Evolutionary conservation across 2,888 invertebrate genomes (phyloP), one percentile per base, ranked within the genome.

Genomic region (Drosophila ustulata): DNA sequence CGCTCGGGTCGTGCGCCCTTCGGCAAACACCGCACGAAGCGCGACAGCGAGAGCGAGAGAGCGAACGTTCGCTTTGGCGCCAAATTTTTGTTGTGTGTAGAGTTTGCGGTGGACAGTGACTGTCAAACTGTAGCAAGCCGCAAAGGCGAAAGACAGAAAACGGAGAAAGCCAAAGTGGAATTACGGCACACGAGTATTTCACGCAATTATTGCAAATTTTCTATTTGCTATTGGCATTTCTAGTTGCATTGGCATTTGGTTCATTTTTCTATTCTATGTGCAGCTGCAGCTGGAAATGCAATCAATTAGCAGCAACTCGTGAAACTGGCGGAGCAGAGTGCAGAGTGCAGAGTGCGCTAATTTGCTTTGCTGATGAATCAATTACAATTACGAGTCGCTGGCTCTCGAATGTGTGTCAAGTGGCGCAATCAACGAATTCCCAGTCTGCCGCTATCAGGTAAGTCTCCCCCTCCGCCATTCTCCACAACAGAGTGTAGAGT

Each of bases 21-120:
- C 39, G 39, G 39, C 18, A 41, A 18, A 7, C 6, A 0, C 5
- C 39, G 1, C 37, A 13, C 39, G 18, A 28, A 8, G 30, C 55
- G 34, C n/a, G 37, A 0, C 1, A 3, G 32, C 8, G 32, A 11
- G 11, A n/a, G 5, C 4, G 53, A 23, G 11, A 34, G 39, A 30
- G 11, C 39, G 30, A 41, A 49, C 32, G 47, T 13, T 61, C 46
- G 68, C 51, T 75, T 90, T 90, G 89, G 91, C 90, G 90, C 91
- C 90, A 90, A 90, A 88, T 80, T 80, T 41, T 41, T 41, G 39
- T 67, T 55, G 28, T 72, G 73, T 75, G 85, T 62, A 78, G 80
- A 86, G 50, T 77, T 77, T 52, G 18, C 18, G 6, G 8, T 5
- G 32, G 45, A 0, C 75, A 84, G 68, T 78, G 82, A 18, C 55